Evolutionary conservation across 2,113 vertebrate species (phyloP).

Genomic region (Peromyscus polionotus): DNA sequence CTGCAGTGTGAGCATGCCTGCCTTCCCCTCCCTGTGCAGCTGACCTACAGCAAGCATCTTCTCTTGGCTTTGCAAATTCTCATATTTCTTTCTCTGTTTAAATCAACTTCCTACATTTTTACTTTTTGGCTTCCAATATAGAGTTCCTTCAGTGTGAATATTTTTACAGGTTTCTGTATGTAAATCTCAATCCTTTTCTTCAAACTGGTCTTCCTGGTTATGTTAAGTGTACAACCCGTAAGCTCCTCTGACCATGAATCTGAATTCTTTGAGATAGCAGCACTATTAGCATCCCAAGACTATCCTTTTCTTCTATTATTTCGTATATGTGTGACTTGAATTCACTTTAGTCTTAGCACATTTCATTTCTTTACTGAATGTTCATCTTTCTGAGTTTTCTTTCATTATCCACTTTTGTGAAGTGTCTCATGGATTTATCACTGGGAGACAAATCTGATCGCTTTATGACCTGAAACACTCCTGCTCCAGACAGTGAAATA

Average conservation of each 20-base stretch:
- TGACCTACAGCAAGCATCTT: neutral
- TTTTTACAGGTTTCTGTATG: neutral
- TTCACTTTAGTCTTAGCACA: neutral
- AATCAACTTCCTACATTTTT: slow-evolving; percentile 1
- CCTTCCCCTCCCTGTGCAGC: neutral
- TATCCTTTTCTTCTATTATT: neutral
- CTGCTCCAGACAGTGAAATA: neutral
- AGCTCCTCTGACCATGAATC: neutral
- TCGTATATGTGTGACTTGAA: neutral
- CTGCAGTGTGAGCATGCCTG: neutral
- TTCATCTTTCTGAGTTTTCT: slow-evolving; percentile 17
- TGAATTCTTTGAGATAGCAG: neutral
- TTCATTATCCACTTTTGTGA: neutral
- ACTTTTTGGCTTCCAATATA: neutral
- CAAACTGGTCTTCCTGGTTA: neutral
- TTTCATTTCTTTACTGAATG: slow-evolving; percentile 21
- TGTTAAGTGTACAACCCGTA: neutral
- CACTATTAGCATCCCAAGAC: neutral
- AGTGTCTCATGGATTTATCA: neutral
- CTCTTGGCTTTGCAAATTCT: neutral
- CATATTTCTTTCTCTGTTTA: slow-evolving; percentile 26
- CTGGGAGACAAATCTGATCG: neutral
- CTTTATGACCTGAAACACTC: neutral
- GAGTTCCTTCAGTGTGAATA: neutral
- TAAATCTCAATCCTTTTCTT: neutral